Evolutionary conservation across 2,113 vertebrate genomes (phyloP), one percentile per base, ranked within the genome.

Genomic region (Micronycteris hirsuta): DNA sequence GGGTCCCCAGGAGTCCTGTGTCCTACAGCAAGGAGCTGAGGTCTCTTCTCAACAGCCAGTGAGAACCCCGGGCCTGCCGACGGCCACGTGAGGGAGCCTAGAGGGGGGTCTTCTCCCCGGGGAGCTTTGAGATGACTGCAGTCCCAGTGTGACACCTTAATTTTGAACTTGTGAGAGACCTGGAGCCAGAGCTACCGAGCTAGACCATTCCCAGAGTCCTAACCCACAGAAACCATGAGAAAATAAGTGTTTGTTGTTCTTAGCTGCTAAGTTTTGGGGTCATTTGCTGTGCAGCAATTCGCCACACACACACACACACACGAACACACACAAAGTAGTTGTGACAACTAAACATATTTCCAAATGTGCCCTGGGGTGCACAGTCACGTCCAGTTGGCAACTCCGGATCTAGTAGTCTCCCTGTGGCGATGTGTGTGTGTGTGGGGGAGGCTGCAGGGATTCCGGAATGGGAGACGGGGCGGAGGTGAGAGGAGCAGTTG

Each of bases 181-280:
- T 33, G 7, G 31, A 49, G 74, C 45, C 74, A 49, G 74, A 20
- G 12, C 31, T n/a, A 49, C 74, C 6, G 45, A 77, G 45, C 31
- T 49, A 22, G 45, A 77, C 45, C 31, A 13, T 77, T 33, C 28
- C 43, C 41, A 47, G 28, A 76, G 33, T 12, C 31, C 31, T 77
- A n/a, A 77, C 45, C 45, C 45, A n/a, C 74, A 77, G 74, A 33
- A 77, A 52, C 74, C 74, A 77, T 77, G 74, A 77, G 74, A n/a
- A 20, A 49, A 77, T 33, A 77, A n/a, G n/a, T 16, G 47, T 33
- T 5, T 49, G 74, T 52, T 77, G 45, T n/a, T 77, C n/a, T 77
- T 20, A 49, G 31, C 45, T 77, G 74, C 47, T 77, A n/a, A 33
- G 74, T n/a, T n/a, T 77, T 20, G 74, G 73, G 73, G 74, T 77